These are phyloP conservation scores for Rhineura floridana DNA, from an alignment of 2,113 vertebrate species.

Conservation along the genomic window DNA sequence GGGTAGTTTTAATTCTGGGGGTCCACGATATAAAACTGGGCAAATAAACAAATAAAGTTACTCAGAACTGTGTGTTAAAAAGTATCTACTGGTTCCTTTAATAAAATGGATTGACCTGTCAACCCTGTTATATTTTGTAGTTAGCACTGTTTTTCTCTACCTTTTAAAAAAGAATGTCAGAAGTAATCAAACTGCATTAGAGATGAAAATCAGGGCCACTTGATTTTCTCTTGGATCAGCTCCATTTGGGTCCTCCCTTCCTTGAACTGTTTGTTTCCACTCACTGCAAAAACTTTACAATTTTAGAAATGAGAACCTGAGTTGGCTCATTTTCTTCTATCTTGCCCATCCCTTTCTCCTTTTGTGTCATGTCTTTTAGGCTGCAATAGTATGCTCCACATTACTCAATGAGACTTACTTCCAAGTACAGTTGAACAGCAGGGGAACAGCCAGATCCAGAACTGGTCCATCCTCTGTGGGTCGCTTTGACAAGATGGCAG, in stretches of 20 bases:
- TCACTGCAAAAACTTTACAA: too few species aligned
- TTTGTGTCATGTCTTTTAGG: not conserved
- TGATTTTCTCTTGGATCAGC: too few species aligned
- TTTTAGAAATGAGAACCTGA: too few species aligned
- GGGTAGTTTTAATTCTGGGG: not conserved
- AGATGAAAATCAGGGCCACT: not conserved
- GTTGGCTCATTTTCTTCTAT: not conserved
- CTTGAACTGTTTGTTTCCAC: too few species aligned
- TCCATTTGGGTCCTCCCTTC: not conserved
- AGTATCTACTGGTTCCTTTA: not conserved
- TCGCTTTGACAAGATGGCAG: too few species aligned
- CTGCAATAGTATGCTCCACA: too few species aligned
- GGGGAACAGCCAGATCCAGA: too few species aligned
- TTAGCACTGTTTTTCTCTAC: not conserved
- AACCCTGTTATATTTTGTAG: not conserved
- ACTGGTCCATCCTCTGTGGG: too few species aligned
- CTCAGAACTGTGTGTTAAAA: not conserved
- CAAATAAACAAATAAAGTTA: not conserved
- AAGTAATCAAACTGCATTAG: not conserved
- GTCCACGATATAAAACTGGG: too few species aligned
- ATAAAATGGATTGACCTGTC: not conserved
- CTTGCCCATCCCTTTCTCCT: not conserved
- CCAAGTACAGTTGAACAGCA: too few species aligned
- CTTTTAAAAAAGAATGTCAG: not conserved
- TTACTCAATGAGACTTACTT: too few species aligned